Evolutionary conservation across 1,140 invertebrate genomes (phyloP), one percentile per base, ranked within the genome.

Genomic region (Lamellibrachia luymesi): DNA sequence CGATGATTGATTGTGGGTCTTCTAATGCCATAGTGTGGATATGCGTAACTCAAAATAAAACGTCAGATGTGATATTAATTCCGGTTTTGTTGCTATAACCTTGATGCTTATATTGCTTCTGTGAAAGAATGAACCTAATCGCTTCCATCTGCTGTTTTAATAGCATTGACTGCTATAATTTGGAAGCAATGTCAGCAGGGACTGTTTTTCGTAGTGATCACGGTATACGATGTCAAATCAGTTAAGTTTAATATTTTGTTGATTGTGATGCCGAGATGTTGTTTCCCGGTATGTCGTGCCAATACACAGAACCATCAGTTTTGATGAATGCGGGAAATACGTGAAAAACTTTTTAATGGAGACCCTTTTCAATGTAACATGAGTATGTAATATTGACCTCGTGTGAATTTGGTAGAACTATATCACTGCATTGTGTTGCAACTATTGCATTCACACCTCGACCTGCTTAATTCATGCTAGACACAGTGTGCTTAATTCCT

Each of bases 181-280:
- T 80, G 64, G 64, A 22, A 80, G 64, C 64, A 80, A 22, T 17
- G 64, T 80, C 64, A 2, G 17, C 64, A 4, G 64, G 64, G 25
- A 38, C 38, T 17, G 13, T 80, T 22, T 80, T 80, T 80, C 13
- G 25, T 80, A 22, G 64, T 80, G 64, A 80, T 80, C 64, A 80
- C 13, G 64, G 64, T 80, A 80, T 80, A 80, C 13, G 2, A 80
- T 22, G 25, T 80, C 25, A 2, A 80, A 38, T 38, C 64, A 80
- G 64, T 80, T 80, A 80, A 80, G 64, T 80, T 80, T 80, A 80
- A 80, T 80, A 80, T 80, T 80, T 80, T 80, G 25, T 80, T 80
- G 4, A 80, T 80, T 80, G 64, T 80, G 64, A 38, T 38, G 38
- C 38, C 0, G 38, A 80, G 64, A 80, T 22, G 13, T 80, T 22